phyloP scores from a whole-genome alignment of 92 coral and sea anemone genomes.

The Zoanthus gigantus region DNA sequence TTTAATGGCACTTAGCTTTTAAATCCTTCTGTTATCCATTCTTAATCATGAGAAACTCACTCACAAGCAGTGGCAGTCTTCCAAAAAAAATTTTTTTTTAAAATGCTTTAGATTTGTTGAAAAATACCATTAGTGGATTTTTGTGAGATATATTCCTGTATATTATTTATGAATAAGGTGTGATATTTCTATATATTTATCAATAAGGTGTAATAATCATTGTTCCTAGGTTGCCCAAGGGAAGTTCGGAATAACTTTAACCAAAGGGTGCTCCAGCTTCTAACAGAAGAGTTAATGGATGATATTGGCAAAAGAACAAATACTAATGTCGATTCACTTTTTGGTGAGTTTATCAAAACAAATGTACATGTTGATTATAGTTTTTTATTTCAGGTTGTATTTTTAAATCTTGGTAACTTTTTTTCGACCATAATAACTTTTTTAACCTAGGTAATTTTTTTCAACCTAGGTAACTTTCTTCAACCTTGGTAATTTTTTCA shows the following conservation, averaged over 20 bases:
- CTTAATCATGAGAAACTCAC: no score
- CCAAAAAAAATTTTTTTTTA: no score
- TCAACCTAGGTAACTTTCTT: no score
- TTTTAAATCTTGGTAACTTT: no score
- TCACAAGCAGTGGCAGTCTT: no score
- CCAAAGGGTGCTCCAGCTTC: constrained; percentile 69
- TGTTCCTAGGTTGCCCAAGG: constrained; percentile 81
- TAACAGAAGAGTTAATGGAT: constrained; percentile 67
- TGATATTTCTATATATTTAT: neutral
- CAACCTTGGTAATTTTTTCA: no score
- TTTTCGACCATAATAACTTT: no score
- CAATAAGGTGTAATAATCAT: neutral
- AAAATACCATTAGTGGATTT: no score
- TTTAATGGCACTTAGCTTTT: no score
- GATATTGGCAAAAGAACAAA: constrained; percentile 63
- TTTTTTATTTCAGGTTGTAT: neutral
- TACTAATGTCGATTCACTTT: constrained; percentile 43
- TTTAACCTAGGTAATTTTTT: no score
- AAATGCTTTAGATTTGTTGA: no score
- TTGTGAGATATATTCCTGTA: neutral
- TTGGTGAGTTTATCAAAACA: neutral
- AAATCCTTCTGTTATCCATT: no score
- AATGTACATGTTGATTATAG: neutral
- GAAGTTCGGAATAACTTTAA: constrained; percentile 77
- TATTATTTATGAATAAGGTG: neutral